Base-by-base conservation (phyloP, 2,797 vertebrate species). In the Acrocephalus scirpaceus region DNA sequence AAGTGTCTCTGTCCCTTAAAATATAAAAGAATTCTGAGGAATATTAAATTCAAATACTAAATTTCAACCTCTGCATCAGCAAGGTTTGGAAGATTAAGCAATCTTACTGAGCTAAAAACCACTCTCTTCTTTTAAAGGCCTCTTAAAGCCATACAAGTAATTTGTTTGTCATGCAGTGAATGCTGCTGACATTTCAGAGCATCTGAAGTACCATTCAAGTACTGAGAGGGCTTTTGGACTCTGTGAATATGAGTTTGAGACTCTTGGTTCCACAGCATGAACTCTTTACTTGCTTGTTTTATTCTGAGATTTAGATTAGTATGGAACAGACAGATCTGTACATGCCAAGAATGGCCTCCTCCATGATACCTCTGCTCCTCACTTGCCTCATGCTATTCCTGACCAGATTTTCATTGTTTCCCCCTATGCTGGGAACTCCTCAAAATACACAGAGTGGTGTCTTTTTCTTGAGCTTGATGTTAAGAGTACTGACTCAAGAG, bases 381-480 rank as follows among this genome's bases (percentile, higher is more conserved):
- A 36, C 13, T 66, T 73, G 47, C 10, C 27, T 84, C 4, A 2
- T n/a, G 36, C 10, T 44, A 5, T 27, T 92, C 13, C 27, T 9
- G 3, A 60, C 7, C 6, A 5, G 9, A 85, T 81, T 78, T 77
- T 75, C 16, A 23, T 44, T 2, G 1, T 73, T 70, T 65, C 26
- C 11, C 19, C 30, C 19, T 47, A 11, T 15, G 7, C 15, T 61
- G 20, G 40, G 22, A 51, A 2, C 2, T 54, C 13, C 44, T 89
- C 40, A 48, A 81, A 77, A 81, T 18, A 22, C 0, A 0, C 1
- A 2, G 26, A 71, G 30, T 14, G 1, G 2, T 36, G 9, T 45
- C 27, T 56, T 78, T 75, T 42, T 44, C n/a, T 57, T 58, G 26
- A 81, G 12, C 30, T 12, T 1, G 0, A 5, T 38, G 4, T 56